Base-by-base conservation (phyloP, 2,113 vertebrate genomes). In the Percina caprodes region DNA sequence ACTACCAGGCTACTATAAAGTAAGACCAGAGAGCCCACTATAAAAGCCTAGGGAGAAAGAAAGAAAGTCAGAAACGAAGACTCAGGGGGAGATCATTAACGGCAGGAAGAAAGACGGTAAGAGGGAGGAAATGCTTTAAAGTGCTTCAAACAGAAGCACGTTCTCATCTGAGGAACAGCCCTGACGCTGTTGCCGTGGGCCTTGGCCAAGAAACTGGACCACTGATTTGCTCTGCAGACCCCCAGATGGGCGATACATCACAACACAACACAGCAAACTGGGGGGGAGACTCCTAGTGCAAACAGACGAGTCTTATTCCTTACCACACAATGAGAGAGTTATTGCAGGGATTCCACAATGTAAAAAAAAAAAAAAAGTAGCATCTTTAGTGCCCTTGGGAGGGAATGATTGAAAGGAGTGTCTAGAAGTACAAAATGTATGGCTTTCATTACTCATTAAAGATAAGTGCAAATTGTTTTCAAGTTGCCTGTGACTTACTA, bases 221-320 rank as follows among this genome's bases (percentile, higher is more conserved):
- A 73, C 79, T 86, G 75, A 91, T 92, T 67, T 74, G 69, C 86
- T 88, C 88, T 79, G 74, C 92, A 92, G 93, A 88, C 60, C 90
- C 87, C 84, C 93, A 94, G 82, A 93, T 93, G 92, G 89, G 45
- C 39, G 45, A 91, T 85, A 58, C 82, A 94, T 92, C 86, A 91
- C 80, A 89, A 79, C 75, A 82, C 39, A 76, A 77, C 79, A 65
- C 39, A 54, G 66, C 68, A 84, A 72, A 79, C 49, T 42, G 48
- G 23, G 5, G n/a, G 51, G 80, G 82, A 72, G 72, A 73, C 51
- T 68, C 65, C 59, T 55, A 69, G 13, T 49, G 62, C 68, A 79
- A 86, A 86, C 69, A 66, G 77, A 48, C 45, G 0, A 56, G 63
- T 55, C 80, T 77, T 67, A 67, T 60, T 84, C 52, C 46, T 70